Base-by-base conservation (phyloP, 2,797 vertebrate species). In the Hypotaenidia okinawae region DNA sequence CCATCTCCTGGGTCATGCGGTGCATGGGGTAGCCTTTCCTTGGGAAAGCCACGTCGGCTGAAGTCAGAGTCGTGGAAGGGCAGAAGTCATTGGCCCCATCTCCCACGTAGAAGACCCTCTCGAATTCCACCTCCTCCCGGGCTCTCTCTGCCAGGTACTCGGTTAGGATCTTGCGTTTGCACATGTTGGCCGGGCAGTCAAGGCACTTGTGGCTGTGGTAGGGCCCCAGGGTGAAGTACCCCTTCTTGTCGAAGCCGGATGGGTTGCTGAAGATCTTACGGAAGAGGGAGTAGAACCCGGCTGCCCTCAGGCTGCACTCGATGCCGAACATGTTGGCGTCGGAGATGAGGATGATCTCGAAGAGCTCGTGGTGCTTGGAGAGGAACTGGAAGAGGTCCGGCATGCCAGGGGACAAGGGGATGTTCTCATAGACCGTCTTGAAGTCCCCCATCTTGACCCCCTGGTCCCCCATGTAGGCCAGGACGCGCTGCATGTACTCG, bases 1-100 rank as follows among this genome's bases (percentile, higher is more conserved):
- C 98, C 79, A 97, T 98, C 97, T 99, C 99, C 30, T 97, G 98
- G 96, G 99, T 98, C 86, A 99, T 97, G 58, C 97, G 97, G 97
- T 99, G 99, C 99, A 99, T 99, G 85, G 99, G 99, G 82, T 99
- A 99, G 39, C 98, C 98, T 49, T 98, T 97, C 16, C 99, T 97
- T 0, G 99, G 98, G 97, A 99, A 99, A 2, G 97, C 99, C 90
- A 99, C 97, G 43, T 99, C 99, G 1, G 98, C 97, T 1, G 97
- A 96, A 3, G 97, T 98, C 96, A 99, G 97, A 10, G 97, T 55
- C 37, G 97, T 93, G 2, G 98, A 98, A 1, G 99, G 99, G 88
- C 99, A 99, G 98, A 99, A 99, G 96, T 99, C 99, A 63, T 99
- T 99, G 97, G 99, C 99, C 6, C 99, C 99, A 2, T 99, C 99